phyloP scores from a whole-genome alignment of 2,797 vertebrate species.

The Argya squamiceps region DNA sequence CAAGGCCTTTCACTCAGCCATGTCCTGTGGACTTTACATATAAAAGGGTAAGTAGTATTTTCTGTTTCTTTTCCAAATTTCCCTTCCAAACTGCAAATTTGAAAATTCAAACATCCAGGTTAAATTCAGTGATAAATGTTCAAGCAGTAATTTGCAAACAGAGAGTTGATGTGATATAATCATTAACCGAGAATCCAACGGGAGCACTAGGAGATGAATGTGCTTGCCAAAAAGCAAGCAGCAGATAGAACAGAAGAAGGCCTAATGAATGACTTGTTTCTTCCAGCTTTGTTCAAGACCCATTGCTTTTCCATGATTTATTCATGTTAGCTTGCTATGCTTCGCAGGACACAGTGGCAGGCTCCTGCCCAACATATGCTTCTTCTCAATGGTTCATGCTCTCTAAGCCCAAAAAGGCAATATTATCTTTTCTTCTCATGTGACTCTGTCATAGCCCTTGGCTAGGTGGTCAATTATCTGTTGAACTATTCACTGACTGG shows the following conservation, averaged over 20 bases:
- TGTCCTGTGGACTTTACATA: neutral
- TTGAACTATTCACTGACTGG: slow-evolving; percentile 52
- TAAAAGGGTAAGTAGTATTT: neutral
- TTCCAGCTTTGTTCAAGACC: neutral
- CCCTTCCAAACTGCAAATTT: neutral
- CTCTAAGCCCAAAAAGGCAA: neutral
- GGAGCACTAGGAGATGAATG: neutral
- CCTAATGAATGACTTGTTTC: neutral
- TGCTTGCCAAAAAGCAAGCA: neutral
- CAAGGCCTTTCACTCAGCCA: neutral
- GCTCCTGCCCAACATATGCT: neutral
- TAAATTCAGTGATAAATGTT: neutral
- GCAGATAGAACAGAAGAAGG: neutral
- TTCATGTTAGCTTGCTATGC: neutral
- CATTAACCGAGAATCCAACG: neutral
- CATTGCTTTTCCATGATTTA: neutral
- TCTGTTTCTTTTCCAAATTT: neutral
- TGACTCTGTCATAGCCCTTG: slow-evolving; percentile 11
- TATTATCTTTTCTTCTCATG: slow-evolving; percentile 18
- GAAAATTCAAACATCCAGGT: neutral
- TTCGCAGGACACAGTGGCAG: neutral
- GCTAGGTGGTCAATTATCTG: slow-evolving; percentile 57
- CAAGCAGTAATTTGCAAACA: neutral
- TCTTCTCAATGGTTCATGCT: neutral
- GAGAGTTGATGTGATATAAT: neutral